Evolutionary conservation across 2,888 invertebrate genomes (phyloP).

Genomic region (Acrobasis repandana): DNA sequence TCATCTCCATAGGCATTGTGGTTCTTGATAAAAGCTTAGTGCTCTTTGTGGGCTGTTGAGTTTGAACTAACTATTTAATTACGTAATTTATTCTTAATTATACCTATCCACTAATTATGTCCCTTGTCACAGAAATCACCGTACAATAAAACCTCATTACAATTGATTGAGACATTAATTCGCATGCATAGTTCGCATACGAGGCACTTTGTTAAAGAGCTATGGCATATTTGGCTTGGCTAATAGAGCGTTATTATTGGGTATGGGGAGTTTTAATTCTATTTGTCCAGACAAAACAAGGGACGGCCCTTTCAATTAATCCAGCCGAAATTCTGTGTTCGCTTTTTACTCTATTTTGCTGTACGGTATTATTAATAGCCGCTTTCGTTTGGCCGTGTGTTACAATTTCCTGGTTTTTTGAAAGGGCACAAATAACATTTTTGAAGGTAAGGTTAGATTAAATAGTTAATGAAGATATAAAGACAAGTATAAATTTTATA

Average conservation of each 20-base stretch:
- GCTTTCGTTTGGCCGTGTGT: neutral
- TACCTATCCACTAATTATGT: too few relatives aligned
- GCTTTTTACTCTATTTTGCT: constrained; percentile 30
- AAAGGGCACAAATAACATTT: neutral
- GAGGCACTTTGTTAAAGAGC: constrained; percentile 18
- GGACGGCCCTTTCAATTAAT: constrained; percentile 29
- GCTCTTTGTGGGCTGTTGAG: too few relatives aligned
- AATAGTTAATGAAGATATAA: too few relatives aligned
- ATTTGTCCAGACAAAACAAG: constrained; percentile 35
- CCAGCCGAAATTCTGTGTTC: constrained; percentile 29
- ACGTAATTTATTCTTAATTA: too few relatives aligned
- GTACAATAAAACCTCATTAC: neutral
- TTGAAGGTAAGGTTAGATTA: too few relatives aligned
- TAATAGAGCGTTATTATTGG: constrained; percentile 31
- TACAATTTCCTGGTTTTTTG: neutral
- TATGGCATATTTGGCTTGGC: constrained; percentile 22
- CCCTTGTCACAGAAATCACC: neutral
- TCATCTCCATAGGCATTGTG: too few relatives aligned
- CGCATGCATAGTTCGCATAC: constrained; percentile 7
- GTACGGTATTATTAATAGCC: constrained; percentile 3
- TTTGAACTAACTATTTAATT: too few relatives aligned
- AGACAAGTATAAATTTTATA: too few relatives aligned
- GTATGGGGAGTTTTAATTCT: constrained; percentile 31
- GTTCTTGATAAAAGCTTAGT: too few relatives aligned
- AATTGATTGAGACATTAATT: neutral